Evolutionary conservation across 1,140 invertebrate genomes (phyloP).

Genomic region (Armadillidium nasatum): DNA sequence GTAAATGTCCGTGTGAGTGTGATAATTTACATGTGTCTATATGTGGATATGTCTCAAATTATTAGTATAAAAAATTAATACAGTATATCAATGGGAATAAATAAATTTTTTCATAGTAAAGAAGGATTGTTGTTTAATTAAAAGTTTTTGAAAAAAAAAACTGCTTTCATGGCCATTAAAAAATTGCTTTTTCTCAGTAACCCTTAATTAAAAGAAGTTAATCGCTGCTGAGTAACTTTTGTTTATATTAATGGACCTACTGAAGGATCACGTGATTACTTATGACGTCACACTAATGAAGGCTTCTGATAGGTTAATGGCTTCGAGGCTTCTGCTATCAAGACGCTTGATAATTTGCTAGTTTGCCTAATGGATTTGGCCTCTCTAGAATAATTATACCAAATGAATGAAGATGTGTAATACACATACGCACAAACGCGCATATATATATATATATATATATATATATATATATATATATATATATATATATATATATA

Average conservation of each 20-base stretch:
- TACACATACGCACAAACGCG: background rate
- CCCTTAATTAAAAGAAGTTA: too few species aligned
- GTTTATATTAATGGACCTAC: constrained; percentile 1
- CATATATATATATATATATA: background rate
- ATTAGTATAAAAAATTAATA: too few species aligned
- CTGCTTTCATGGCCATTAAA: too few species aligned
- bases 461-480: constrained; percentile 12
- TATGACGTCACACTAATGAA: constrained; percentile 5
- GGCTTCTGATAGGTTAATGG: background rate
- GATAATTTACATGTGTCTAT: too few species aligned
- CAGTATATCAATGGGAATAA: too few species aligned
- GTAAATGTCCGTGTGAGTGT: too few species aligned
- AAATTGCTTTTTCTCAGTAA: too few species aligned
- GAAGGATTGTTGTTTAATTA: too few species aligned
- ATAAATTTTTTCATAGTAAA: too few species aligned
- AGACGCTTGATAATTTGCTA: constrained; percentile 10
- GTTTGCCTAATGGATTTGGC: constrained; percentile 6
- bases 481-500: background rate
- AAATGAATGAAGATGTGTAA: background rate
- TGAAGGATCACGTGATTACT: background rate
- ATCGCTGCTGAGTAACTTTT: too few species aligned
- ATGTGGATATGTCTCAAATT: too few species aligned
- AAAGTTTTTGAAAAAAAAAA: too few species aligned
- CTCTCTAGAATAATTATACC: constrained; percentile 8
- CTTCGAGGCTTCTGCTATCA: constrained; percentile 11